Evolutionary conservation across 1,140 invertebrate genomes (phyloP), one percentile per base, ranked within the genome.

Genomic region (Neomicropteryx cornuta): DNA sequence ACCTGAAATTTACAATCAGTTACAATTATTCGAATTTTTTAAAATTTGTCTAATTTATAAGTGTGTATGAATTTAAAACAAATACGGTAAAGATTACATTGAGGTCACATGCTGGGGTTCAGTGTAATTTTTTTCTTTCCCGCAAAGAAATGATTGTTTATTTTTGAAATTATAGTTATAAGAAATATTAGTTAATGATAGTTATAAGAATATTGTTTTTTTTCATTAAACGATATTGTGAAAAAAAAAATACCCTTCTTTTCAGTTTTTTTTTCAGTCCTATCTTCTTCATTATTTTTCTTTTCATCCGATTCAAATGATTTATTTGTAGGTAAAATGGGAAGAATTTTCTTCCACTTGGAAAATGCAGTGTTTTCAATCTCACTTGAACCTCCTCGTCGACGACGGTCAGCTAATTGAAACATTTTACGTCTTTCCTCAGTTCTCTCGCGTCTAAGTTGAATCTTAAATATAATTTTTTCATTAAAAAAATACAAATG

Each of bases 391-490:
- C 70, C 66, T 44, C 63, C 60, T 46, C 70, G 59, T 53, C 77
- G 56, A 48, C 75, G 68, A 46, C 73, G 70, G 47, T 80, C 87
- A 1, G 76, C 85, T 50, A 93, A 75, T 66, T 89, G 84, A 47
- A 92, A 92, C 72, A 94, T 84, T 70, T 95, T 95, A 46, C 86
- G 74, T 46, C 91, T 72, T 55, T 94, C 91, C 65, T 94, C 92
- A 1, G 88, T 93, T 32, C 91, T 70, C 59, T 96, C 92, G 48
- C 87, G 72, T 29, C 85, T 72, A 33, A 90, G 53, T 66, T 90
- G 86, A 30, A 80, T 77, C 79, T 84, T 41, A 36, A 56, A 52
- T 24, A 11, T 22, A 13, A 22, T 42, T 38, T 23, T 29, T 18
- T 43, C 23, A 40, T 28, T 41, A 35, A 21, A 53, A 50, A 45